Base-by-base conservation (phyloP, 2,797 vertebrate species). In the Columba guinea region DNA sequence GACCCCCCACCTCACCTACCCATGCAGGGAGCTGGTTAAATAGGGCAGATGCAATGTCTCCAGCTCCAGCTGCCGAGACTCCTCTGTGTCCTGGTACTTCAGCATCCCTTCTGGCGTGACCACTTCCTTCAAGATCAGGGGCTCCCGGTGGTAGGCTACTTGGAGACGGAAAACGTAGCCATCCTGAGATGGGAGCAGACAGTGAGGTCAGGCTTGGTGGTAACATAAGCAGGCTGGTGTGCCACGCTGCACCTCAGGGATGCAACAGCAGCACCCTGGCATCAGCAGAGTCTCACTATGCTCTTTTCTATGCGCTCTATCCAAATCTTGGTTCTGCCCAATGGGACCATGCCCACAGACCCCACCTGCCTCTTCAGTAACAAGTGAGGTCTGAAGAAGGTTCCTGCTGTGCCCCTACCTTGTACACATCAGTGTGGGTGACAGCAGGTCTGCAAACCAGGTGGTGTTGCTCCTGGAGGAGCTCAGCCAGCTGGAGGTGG, bases 71-170 rank as follows among this genome's bases (percentile, higher is more conserved):
- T 95, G 95, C 91, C 97, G 98, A 83, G 99, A 99, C 88, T 99
- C 98, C 21, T 98, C 98, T 1, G 98, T 99, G 85, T 99, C 99
- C 77, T 98, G 98, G 55, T 98, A 95, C 39, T 99, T 98, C 94
- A 99, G 96, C 98, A 99, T 97, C 23, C 99, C 99, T 64, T 99
- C 98, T 0, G 98, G 97, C 35, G 97, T 98, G 39, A 98, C 90
- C 13, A 96, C 97, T 97, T 99, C 99, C 96, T 98, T 98, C 92
- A 99, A 96, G 63, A 99, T 98, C 96, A 99, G 98, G 32, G 99
- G 98, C 96, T 99, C 99, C 26, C 99, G 98, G 59, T 99, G 99
- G 95, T 99, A 99, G 2, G 99, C 99, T 70, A 99, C 98, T 84
- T 98, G 98, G 60, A 99, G 96, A 39, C 99, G 98, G 94, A 99